phyloP scores from a whole-genome alignment of 2,797 vertebrate genomes.

The Stomatorhinus walkeri region DNA sequence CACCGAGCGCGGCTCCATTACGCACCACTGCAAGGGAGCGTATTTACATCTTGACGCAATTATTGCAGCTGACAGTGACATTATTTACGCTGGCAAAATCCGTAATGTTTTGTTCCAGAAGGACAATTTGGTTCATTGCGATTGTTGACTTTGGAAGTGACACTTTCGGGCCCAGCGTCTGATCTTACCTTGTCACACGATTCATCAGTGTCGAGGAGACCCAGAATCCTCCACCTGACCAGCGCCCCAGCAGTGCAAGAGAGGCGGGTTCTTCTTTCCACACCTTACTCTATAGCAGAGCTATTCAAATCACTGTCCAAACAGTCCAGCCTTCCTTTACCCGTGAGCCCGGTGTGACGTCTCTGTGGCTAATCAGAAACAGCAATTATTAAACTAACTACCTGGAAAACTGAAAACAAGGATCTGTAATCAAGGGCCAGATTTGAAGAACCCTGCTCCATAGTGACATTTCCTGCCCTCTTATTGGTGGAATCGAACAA shows the following conservation, averaged over 20 bases:
- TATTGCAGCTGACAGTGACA: not conserved
- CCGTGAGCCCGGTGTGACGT: not conserved
- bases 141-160: not conserved
- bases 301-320: not conserved
- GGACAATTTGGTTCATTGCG: not conserved
- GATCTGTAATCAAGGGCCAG: not conserved
- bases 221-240: not conserved
- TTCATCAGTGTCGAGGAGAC: not conserved
- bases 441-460: not conserved
- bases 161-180: not conserved
- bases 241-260: not conserved
- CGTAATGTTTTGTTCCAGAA: not conserved
- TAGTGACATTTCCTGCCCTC: not conserved
- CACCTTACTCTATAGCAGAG: not conserved
- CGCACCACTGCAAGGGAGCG: not conserved
- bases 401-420: not conserved
- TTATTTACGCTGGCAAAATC: not conserved
- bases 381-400: not conserved
- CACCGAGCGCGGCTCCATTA: not conserved
- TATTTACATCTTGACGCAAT: not conserved
- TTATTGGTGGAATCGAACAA: not conserved
- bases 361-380: not conserved
- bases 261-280: not conserved
- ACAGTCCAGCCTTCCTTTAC: not conserved
- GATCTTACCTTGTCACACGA: not conserved